A percentile compares a stretch with the other conserved stretches of the same genome.
Conservation (phyloP, 1,140 invertebrate genomes). For the Dendroctonus ponderosae region DNA sequence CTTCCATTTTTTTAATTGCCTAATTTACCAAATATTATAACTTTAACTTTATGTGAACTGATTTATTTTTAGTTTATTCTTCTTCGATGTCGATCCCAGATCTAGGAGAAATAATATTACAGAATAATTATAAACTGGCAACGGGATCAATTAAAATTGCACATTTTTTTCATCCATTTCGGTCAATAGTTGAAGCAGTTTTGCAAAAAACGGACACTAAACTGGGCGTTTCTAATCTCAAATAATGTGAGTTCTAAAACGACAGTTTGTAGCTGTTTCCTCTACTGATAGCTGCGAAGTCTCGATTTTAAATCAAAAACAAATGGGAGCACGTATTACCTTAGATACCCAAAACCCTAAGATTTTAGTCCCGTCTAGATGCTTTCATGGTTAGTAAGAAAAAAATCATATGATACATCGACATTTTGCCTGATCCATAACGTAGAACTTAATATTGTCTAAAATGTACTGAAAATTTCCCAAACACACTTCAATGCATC, state of each 20-base stretch:
- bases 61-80: slow-evolving; percentile 8
- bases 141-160: background rate
- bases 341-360: slow-evolving; percentile 22
- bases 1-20: slow-evolving; percentile 33
- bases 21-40: slow-evolving; percentile 28
- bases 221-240: too few relatives aligned
- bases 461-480: background rate
- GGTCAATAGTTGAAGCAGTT: slow-evolving; percentile 5
- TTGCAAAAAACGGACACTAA: slow-evolving; percentile 10
- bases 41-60: slow-evolving; percentile 21
- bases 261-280: slow-evolving; percentile 8
- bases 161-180: background rate
- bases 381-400: slow-evolving; percentile 38
- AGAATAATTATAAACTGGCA: too few relatives aligned
- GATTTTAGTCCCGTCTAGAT: slow-evolving; percentile 34
- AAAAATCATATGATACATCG: slow-evolving; percentile 45
- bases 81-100: background rate
- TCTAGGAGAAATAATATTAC: background rate
- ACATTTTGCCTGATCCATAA: slow-evolving; percentile 9
- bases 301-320: slow-evolving; percentile 25
- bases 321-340: slow-evolving; percentile 38
- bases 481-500: background rate
- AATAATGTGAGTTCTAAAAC: too few relatives aligned
- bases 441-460: background rate
- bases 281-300: slow-evolving; percentile 5